These are phyloP conservation scores for Tylochromis polylepis DNA, from an alignment of 2,113 vertebrate species.

Conservation along the genomic window DNA sequence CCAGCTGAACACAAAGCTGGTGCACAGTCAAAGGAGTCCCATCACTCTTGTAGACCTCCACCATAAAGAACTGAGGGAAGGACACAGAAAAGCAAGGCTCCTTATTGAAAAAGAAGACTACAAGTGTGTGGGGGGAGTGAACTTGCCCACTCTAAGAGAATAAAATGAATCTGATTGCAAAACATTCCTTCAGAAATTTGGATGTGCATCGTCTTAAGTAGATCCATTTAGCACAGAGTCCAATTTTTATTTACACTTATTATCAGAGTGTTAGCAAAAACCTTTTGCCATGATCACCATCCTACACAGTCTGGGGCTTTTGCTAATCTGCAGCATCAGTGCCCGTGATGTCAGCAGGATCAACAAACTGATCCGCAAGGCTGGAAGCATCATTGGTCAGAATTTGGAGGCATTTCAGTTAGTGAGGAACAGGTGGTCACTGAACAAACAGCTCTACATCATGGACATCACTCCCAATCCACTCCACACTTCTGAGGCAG, in stretches of 20 bases:
- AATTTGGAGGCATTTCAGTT: background rate
- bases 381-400: background rate
- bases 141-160: background rate
- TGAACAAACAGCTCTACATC: background rate
- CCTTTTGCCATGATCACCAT: background rate
- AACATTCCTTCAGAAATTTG: background rate
- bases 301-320: background rate
- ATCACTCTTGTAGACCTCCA: slow-evolving; percentile 89
- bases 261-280: background rate
- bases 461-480: background rate
- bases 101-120: background rate
- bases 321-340: background rate
- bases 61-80: slow-evolving; percentile 82
- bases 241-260: background rate
- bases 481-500: background rate
- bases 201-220: background rate
- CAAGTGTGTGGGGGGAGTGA: background rate
- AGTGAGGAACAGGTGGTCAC: background rate
- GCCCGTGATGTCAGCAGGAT: background rate
- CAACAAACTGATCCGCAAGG: background rate
- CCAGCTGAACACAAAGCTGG: slow-evolving; percentile 86
- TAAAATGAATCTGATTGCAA: background rate
- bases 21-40: slow-evolving; percentile 81
- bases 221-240: background rate
- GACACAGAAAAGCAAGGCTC: background rate